Evolutionary conservation across 2,797 vertebrate genomes (phyloP).

Genomic region (Chromis chromis): DNA sequence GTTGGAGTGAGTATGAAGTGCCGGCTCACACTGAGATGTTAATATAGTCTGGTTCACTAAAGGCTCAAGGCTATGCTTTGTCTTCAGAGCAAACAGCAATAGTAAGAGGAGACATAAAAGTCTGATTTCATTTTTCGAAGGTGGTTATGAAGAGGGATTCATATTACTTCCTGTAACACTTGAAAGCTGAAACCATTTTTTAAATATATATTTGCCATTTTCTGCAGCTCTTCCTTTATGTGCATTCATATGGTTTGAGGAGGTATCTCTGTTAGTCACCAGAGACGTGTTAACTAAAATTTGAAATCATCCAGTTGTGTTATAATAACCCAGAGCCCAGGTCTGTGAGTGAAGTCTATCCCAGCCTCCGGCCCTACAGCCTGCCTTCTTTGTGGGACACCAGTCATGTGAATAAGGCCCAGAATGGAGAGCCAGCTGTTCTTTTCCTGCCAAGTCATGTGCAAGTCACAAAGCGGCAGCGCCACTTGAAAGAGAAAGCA

Average conservation of each 20-base stretch:
- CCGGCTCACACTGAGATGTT: constrained; percentile 51
- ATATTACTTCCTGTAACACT: constrained; percentile 47
- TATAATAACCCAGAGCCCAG: constrained; percentile 15
- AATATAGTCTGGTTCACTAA: constrained; percentile 53
- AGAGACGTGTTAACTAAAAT: constrained; percentile 45
- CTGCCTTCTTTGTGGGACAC: constrained; percentile 73
- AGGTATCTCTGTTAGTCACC: constrained; percentile 7
- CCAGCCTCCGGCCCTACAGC: constrained; percentile 60
- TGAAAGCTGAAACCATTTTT: constrained; percentile 45
- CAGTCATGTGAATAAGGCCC: constrained; percentile 79
- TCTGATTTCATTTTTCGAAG: constrained; percentile 55
- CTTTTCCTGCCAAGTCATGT: constrained; percentile 84
- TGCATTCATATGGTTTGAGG: constrained; percentile 17
- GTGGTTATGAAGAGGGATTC: constrained; percentile 36
- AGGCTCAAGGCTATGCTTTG: constrained; percentile 61
- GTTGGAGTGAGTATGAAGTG: constrained; percentile 56
- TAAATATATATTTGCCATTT: constrained; percentile 28
- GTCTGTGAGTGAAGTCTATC: constrained; percentile 49
- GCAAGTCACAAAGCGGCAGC: constrained; percentile 82
- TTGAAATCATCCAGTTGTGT: constrained; percentile 33
- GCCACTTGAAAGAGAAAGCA: constrained; percentile 81
- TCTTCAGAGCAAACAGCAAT: constrained; percentile 52
- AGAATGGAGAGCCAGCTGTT: constrained; percentile 78
- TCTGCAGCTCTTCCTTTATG: constrained; percentile 8
- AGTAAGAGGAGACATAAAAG: constrained; percentile 47